Base-by-base conservation (phyloP, 2,113 vertebrate genomes). In the Phyllopteryx taeniolatus region DNA sequence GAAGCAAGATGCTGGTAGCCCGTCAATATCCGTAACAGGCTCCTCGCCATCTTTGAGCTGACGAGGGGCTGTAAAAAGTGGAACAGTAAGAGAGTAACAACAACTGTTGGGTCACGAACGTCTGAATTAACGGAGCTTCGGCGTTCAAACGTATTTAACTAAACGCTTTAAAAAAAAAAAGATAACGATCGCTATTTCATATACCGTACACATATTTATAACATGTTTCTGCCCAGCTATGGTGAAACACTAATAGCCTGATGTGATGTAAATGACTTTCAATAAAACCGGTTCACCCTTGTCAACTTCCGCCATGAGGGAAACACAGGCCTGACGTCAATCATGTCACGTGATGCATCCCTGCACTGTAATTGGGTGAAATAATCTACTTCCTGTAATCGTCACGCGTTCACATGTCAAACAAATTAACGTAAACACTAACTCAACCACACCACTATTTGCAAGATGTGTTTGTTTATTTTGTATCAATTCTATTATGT, bases 1-100 rank as follows among this genome's bases (percentile, higher is more conserved):
- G 39, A 74, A 17, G 14, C 27, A 22, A 85, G 33, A 8, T 35
- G 61, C 7, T 71, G 33, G 8, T 77, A 67, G 35, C 56, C 68
- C 33, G 39, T 68, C 2, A 74, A 51, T 20, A 88, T 20, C n/a
- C 70, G 66, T n/a, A 73, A 77, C 3, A 92, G 46, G 13, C 67
- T 72, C 19, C 56, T 71, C 8, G 74, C 76, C 76, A 89, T 83
- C 1, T 62, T 74, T 73, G 62, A 64, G 61, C 65, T 73, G 20
- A 63, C 27, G 44, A 60, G 27, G 14, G n/a, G 10, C 35, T 8
- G 4, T 17, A 69, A 11, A 43, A 10, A 66, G 22, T 8, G 5
- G 8, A 22, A 66, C 64, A 27, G 20, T 17, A 35, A 17, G 33
- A 17, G 13, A 61, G 49, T 53, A 53, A 15, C 6, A 17, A 33